Evolutionary conservation across 2,113 vertebrate genomes (phyloP), one percentile per base, ranked within the genome.

Genomic region (Neogale vison): DNA sequence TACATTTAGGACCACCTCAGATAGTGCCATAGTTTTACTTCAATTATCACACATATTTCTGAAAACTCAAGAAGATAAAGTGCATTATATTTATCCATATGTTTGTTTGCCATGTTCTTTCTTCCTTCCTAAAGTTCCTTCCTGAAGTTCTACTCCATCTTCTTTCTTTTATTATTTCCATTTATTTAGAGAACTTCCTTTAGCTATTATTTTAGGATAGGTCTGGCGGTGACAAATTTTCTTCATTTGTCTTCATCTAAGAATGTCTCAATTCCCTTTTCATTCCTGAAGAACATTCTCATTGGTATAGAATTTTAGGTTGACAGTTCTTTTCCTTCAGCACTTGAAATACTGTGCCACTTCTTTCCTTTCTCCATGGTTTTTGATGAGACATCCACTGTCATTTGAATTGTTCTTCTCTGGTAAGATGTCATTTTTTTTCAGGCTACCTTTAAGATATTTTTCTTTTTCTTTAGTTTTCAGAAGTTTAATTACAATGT

Each of bases 141-240:
- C 39, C 20, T 89, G 57, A 74, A 29, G 63, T 24, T 42, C 15
- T 57, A 57, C 55, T 57, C 55, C 55, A 57, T 57, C 55, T 57
- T 57, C 67, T 45, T 90, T 71, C 57, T 90, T 87, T 90, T 71
- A 52, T 63, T 3, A 14, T 71, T 84, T 79, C 13, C 42, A 77
- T 93, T 83, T 59, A 63, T 45, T 84, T 90, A n/a, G 20, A 67
- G 76, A 97, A 65, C 42, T 69, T 89, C 29, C 57, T 95, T 86
- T 88, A 29, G 10, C 47, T 2, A 5, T 94, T 95, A 95, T 82
- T 63, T 83, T 87, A 95, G 45, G 42, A 87, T n/a, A 69, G 17
- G 24, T 57, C 34, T 87, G 79, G 31, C 55, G n/a, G 71, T 34
- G 42, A 87, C n/a, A 88, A 65, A 84, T 87, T 88, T 14, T 61